Evolutionary conservation across 1,140 invertebrate species (phyloP), one percentile per base, ranked within the genome.

Genomic region (Drepana arcuata): DNA sequence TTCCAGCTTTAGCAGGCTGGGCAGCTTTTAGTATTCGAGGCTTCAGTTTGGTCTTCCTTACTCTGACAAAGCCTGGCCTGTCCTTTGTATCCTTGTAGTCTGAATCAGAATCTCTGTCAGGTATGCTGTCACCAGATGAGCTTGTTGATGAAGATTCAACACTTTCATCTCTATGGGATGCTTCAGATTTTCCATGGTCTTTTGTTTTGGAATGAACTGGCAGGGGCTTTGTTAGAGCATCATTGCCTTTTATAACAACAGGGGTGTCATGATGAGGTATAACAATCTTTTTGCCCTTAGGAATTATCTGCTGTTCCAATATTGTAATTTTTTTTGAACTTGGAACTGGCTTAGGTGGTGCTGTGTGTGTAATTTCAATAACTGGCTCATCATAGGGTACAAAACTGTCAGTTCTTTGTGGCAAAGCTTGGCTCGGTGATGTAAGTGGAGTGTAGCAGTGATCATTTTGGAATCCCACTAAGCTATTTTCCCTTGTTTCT

Each of bases 401-500:
- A 36, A 57, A 67, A 43, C 43, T 49, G 7, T 82, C 74, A 60
- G 34, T 72, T 34, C 46, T 56, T 42, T 70, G 64, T 34, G 69
- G 64, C 30, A 63, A 25, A 11, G 73, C 62, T 4, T 86, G 84
- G 48, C 78, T 84, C 10, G 86, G 85, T 11, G 86, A 86, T 27
- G 84, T 88, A 16, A 86, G 84, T 11, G 87, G 84, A 35, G 88
- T 90, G 51, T 90, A 90, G 49, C 89, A 89, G 62, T 90, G 89
- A 65, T 90, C 89, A 73, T 89, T 88, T 53, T 84, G 83, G 38
- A 90, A 87, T 30, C 84, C 78, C 26, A 85, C 59, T 24, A 82
- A 43, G 54, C 78, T 80, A 33, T 78, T 77, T 48, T 84, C 79
- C 48, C 74, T 78, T 70, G 61, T 83, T 58, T 70, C 85, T 65